Base-by-base conservation (phyloP, 2,888 invertebrate species). In the Tuta absoluta region DNA sequence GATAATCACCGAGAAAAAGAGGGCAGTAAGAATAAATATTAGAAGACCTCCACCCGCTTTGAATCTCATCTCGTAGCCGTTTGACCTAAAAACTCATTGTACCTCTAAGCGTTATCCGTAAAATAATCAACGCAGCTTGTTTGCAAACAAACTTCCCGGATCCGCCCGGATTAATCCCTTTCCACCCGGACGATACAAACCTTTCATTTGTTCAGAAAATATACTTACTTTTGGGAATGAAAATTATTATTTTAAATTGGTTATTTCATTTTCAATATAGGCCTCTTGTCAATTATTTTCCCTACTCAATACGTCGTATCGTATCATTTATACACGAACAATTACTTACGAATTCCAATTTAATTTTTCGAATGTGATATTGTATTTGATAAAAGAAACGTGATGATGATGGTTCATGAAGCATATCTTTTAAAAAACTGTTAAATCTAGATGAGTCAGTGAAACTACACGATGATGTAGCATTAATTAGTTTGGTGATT, bases 121-220 rank as follows among this genome's bases (percentile, higher is more conserved):
- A 57, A 57, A 33, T 57, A 57, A 57, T 57, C 28, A 57, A 28
- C 17, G 28, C 33, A n/a, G 57, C 17, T 57, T 57, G 33, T 57
- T 19, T 10, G 4, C 21, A 57, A 57, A 57, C 57, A 57, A 57
- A 57, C 24, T 57, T 33, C 57, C 33, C 57, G 17, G 17, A n/a
- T 28, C 21, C 2, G 17, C 57, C 57, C 57, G 24, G 57, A 17
- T 33, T 57, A 57, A 57, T 57, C 57, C 57, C 28, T 57, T n/a
- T 33, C 19, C 33, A 28, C 17, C n/a, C 17, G 28, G 28, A 57
- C 33, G 57, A 17, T 53, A 53, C 57, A 57, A 19, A 57, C 57
- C 57, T 57, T 57, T 57, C 14, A 57, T 57, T 57, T 57, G 57
- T 57, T 57, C 8, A 33, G n/a, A n/a, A 17, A 4, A 28, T 28